phyloP scores from a whole-genome alignment of 2,888 invertebrate species.

The Heliothis peltigera region DNA sequence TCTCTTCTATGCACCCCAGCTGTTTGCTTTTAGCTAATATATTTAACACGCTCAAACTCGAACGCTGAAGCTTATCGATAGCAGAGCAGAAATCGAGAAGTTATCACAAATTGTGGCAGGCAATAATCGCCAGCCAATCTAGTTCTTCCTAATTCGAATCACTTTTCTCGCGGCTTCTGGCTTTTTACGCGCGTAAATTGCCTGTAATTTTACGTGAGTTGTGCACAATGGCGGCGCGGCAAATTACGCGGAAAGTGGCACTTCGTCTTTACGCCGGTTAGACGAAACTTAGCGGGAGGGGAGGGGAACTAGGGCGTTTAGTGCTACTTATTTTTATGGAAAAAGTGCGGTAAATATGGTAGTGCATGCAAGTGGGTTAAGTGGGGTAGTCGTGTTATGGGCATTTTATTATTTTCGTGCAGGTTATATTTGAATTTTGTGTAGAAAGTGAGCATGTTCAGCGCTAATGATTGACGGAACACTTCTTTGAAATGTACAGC shows the following conservation, averaged over 20 bases:
- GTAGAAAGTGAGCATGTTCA: not conserved
- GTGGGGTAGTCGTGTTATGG: conserved; percentile 19
- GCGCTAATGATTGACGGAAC: not conserved
- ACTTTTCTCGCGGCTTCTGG: conserved; percentile 53
- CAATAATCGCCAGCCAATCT: conserved; percentile 51
- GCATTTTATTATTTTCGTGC: conserved; percentile 16
- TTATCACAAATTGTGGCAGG: not conserved
- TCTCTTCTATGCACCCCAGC: not conserved
- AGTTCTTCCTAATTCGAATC: conserved; percentile 53
- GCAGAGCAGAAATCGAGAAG: not conserved
- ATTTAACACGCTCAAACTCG: not conserved
- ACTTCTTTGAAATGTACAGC: no score
- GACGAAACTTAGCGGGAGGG: conserved; percentile 21
- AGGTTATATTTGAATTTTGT: not conserved
- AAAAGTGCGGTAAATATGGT: conserved; percentile 46
- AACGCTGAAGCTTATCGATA: not conserved
- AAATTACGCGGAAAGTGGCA: conserved; percentile 62
- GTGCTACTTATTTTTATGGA: conserved; percentile 54
- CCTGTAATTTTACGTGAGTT: conserved; percentile 59
- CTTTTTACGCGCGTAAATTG: conserved; percentile 62
- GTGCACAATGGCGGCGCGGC: conserved; percentile 56
- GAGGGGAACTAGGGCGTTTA: conserved; percentile 36
- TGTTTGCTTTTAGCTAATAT: not conserved
- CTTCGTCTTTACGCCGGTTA: conserved; percentile 56
- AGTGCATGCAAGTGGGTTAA: conserved; percentile 53